These are phyloP conservation scores for Numenius arquata DNA, from an alignment of 2,113 vertebrate genomes.

Conservation along the genomic window DNA sequence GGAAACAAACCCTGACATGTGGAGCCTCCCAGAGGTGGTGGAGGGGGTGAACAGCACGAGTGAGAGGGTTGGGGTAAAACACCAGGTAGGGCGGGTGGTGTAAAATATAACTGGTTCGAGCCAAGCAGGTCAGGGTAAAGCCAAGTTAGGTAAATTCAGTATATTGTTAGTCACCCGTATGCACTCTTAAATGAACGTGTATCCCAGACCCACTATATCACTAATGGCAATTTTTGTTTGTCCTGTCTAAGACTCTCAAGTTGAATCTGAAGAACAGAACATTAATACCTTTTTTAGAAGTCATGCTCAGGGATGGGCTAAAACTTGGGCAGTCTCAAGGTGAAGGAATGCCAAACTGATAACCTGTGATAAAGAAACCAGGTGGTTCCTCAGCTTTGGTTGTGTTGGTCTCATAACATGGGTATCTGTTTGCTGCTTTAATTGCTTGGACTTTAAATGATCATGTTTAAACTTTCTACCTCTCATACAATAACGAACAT, in stretches of 20 bases:
- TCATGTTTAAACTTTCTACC: not conserved
- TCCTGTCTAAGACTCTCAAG: not conserved
- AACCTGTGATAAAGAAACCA: not conserved
- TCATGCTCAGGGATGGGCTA: not conserved
- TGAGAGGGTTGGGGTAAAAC: not conserved
- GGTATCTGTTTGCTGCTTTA: not conserved
- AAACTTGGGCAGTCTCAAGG: not conserved
- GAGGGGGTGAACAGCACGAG: not conserved
- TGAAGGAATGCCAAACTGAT: not conserved
- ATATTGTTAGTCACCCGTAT: not conserved
- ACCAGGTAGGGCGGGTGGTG: not conserved
- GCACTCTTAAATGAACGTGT: not conserved
- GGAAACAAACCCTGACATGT: rapidly evolving
- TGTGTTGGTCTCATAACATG: not conserved
- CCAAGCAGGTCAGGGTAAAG: not conserved
- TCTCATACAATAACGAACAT: not conserved
- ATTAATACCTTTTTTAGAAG: not conserved
- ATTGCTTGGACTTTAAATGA: not conserved
- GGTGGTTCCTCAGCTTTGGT: not conserved
- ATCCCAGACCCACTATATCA: not conserved
- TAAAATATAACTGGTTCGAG: not conserved
- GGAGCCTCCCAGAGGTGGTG: not conserved
- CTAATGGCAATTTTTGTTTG: not conserved
- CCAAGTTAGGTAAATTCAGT: not conserved
- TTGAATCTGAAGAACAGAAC: not conserved